Conservation (phyloP, 2,888 invertebrate genomes). For the Agrochola litura region DNA sequence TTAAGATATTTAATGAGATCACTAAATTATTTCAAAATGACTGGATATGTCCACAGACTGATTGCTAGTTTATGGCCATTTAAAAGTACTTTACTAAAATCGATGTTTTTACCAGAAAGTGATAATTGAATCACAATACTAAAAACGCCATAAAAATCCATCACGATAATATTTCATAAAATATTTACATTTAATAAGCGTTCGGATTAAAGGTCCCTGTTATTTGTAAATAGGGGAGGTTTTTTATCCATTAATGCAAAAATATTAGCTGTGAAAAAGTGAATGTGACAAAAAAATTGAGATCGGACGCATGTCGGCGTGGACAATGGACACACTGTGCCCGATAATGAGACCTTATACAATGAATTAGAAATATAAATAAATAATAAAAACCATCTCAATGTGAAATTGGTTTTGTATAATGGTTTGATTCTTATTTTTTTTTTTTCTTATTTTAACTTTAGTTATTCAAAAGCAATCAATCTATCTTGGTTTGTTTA, state of each 20-base stretch:
- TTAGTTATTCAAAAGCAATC: too few species aligned
- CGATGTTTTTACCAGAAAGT: conserved; percentile 7
- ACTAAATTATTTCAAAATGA: not conserved
- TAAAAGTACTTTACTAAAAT: not conserved
- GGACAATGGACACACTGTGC: conserved; percentile 68
- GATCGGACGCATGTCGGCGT: conserved; percentile 79
- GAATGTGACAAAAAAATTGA: conserved; percentile 76
- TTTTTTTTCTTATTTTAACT: too few species aligned
- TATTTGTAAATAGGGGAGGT: conserved; percentile 88
- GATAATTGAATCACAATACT: conserved; percentile 40
- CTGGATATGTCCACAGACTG: not conserved
- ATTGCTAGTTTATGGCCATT: not conserved
- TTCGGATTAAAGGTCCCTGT: conserved; percentile 89
- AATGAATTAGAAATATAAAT: conserved; percentile 54
- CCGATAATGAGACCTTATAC: conserved; percentile 49
- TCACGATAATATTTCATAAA: conserved; percentile 82
- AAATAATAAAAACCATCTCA: conserved; percentile 30
- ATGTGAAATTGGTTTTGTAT: conserved; percentile 7
- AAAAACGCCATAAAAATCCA: conserved; percentile 70
- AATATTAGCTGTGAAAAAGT: conserved; percentile 73
- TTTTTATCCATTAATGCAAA: conserved; percentile 78
- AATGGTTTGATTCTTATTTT: not conserved
- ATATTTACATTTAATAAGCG: conserved; percentile 90
- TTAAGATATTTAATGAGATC: not conserved
- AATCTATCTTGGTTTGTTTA: not conserved